Conservation (phyloP, 2,888 invertebrate species). For the Agrotis puta region DNA sequence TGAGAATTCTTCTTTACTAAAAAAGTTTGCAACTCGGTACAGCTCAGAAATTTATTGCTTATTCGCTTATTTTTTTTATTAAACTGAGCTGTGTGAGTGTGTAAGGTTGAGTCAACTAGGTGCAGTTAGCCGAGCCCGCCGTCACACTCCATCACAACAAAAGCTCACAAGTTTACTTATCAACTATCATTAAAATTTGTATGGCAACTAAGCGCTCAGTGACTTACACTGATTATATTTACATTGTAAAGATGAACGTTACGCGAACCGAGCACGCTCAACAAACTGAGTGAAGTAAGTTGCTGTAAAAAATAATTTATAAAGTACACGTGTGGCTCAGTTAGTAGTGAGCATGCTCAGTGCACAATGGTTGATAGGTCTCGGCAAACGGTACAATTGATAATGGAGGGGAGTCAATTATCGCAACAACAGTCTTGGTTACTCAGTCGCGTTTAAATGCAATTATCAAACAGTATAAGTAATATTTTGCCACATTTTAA, state of each 20-base stretch:
- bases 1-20: not conserved
- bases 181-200: conserved; percentile 87
- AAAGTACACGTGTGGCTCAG: conserved; percentile 33
- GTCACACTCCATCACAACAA: conserved; percentile 66
- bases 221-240: conserved; percentile 86
- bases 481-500: conserved; percentile 82
- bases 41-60: conserved; percentile 32
- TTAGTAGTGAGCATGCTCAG: conserved; percentile 32
- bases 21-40: conserved; percentile 17
- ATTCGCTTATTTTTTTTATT: conserved; percentile 14
- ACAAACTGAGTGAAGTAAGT: conserved; percentile 29
- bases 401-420: conserved; percentile 73
- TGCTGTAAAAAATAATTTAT: conserved; percentile 56
- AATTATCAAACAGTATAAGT: conserved; percentile 74
- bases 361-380: conserved; percentile 30
- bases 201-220: conserved; percentile 90
- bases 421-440: conserved; percentile 85
- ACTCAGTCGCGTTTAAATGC: conserved; percentile 85
- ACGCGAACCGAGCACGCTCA: conserved; percentile 42
- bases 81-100: conserved; percentile 34
- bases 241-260: conserved; percentile 74
- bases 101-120: conserved; percentile 2
- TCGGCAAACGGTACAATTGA: conserved; percentile 55
- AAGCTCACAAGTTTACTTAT: conserved; percentile 81
- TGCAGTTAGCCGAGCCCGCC: conserved; percentile 48